Base-by-base conservation (phyloP, 1,140 invertebrate genomes). In the Trypoxylus dichotomus region DNA sequence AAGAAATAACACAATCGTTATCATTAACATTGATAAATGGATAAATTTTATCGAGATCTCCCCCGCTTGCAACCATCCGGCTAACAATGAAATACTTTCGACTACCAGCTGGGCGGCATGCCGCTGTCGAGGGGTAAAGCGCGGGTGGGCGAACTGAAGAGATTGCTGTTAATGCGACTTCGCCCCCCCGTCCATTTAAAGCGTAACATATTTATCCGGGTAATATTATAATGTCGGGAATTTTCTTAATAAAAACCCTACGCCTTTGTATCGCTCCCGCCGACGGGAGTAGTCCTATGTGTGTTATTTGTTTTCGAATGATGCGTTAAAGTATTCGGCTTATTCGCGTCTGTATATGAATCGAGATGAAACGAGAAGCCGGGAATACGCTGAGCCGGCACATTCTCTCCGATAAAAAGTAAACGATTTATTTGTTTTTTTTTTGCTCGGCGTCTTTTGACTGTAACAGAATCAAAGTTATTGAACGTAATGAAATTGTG, bases 41-140 rank as follows among this genome's bases (percentile, higher is more conserved):
- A 77, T 80, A 63, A 79, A 78, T 81, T 82, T 85, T 83, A 84
- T 83, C 81, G 82, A 76, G 79, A 79, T 60, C 72, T 47, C 71
- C 73, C 74, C 54, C 54, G 54, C 15, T 29, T 76, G 42, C 29
- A 73, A 47, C 60, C 74, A 75, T 80, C 80, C 82, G 78, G 76
- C 77, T 75, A 82, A 85, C 84, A 84, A 82, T 82, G 81, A 84
- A 85, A 85, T 79, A 81, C 84, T 84, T 79, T 85, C 79, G 78
- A 79, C 82, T 43, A 77, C 83, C 82, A 80, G 77, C 83, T 78
- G 84, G 54, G 83, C 79, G 81, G 81, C 84, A 84, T 83, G 79
- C 80, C 60, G 72, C 60, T 68, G 24, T 68, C 60, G 60, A 68
- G 60, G 10, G 60, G 60, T 10, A 27, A 68, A 68, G 60, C 11